Evolutionary conservation across 2,113 vertebrate genomes (phyloP).

Genomic region (Zeus faber): DNA sequence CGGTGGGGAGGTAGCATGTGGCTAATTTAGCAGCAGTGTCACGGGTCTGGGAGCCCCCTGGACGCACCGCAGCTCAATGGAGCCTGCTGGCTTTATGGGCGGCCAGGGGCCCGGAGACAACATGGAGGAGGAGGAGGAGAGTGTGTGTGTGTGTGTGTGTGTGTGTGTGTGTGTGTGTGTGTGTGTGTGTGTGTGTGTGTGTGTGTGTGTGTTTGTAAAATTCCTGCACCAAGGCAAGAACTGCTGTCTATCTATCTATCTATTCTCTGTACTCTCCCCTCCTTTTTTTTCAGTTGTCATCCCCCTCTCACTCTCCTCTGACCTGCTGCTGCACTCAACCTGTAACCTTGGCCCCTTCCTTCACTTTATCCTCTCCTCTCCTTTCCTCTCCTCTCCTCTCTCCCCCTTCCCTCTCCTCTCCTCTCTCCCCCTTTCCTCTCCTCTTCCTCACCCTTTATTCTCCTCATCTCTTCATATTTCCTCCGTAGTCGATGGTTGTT

Average conservation of each 20-base stretch:
- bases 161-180: no score
- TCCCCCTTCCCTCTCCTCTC: neutral
- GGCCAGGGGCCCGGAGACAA: conserved; percentile 58
- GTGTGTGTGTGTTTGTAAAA: neutral
- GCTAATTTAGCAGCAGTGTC: conserved; percentile 57
- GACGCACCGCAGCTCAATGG: conserved; percentile 21
- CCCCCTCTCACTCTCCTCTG: neutral
- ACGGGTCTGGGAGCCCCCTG: conserved; percentile 3
- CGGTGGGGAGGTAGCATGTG: conserved; percentile 55
- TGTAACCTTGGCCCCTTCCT: neutral
- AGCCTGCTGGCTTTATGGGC: conserved; percentile 63
- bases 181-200: no score
- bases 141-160: no score
- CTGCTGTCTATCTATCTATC: neutral
- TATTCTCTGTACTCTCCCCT: no score
- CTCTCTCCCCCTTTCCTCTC: neutral
- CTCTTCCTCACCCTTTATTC: neutral
- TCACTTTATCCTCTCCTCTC: neutral
- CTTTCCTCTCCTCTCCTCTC: neutral
- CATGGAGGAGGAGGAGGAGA: conserved; percentile 1
- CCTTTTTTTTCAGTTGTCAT: neutral
- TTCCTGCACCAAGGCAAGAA: neutral
- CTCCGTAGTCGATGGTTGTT: no score
- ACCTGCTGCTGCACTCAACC: no score
- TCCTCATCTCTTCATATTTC: neutral